Evolutionary conservation across 2,888 invertebrate genomes (phyloP), one percentile per base, ranked within the genome.

Genomic region (Hyposoter dolosus): DNA sequence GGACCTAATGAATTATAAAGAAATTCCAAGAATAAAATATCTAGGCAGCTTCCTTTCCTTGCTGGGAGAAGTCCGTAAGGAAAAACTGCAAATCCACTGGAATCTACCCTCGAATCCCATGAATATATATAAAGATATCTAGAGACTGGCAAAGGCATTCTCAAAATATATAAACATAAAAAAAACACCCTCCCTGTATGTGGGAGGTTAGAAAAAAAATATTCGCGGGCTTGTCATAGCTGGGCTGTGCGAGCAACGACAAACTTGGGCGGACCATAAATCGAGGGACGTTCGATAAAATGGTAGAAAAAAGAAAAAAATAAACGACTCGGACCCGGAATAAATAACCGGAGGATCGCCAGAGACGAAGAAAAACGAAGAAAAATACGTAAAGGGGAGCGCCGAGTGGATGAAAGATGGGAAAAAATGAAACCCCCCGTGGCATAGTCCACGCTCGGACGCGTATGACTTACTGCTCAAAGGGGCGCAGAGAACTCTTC

Each of bases 231-330:
- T 50, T 40, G 68, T 68, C 63, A 32, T 71, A 66, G 63, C 43
- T 19, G 47, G 32, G 56, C 23, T 82, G 63, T 68, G 32, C 65
- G 68, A 78, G 71, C 53, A 56, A 65, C 79, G 72, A 60, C 28
- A 65, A 78, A 82, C 69, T 76, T 28, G 76, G 66, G 74, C 60
- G 45, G 66, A 72, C 83, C 89, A 90, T 90, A 90, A 90, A 90
- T 90, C 90, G 87, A 84, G 88, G 89, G 88, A 90, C 88, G 88
- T 83, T 87, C 87, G 90, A 90, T 90, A 90, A 89, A 89, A 90
- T 88, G 87, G 86, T 72, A 85, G 88, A 88, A 86, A 88, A 71
- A 81, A 89, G 85, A 85, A 88, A 89, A 87, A 87, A 84, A 89
- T 88, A 88, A 87, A 89, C 87, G 88, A 87, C 87, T 88, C 87